Conservation (phyloP, 2,888 invertebrate genomes). For the Limenitis arthemis region DNA sequence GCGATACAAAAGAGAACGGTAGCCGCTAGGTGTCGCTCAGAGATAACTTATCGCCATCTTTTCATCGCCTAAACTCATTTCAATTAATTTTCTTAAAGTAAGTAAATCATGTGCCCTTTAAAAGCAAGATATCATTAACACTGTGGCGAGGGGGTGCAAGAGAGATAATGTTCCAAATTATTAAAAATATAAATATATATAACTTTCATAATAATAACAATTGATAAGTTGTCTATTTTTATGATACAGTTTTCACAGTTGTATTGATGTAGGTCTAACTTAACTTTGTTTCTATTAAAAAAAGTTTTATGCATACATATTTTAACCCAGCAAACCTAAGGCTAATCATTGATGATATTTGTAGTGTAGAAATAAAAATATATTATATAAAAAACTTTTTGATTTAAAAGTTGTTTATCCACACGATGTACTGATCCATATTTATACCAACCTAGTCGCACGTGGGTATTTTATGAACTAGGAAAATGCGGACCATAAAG, state of each 20-base stretch:
- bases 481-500: conserved; percentile 45
- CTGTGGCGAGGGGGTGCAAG: conserved; percentile 35
- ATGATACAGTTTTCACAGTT: no score
- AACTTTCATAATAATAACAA: no score
- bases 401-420: not conserved
- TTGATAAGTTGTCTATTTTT: no score
- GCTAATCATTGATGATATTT: no score
- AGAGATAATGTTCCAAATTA: conserved; percentile 2
- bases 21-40: no score
- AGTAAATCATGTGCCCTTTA: conserved; percentile 70
- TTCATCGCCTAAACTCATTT: conserved; percentile 72
- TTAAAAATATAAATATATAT: not conserved
- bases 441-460: conserved; percentile 27
- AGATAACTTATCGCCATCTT: conserved; percentile 62
- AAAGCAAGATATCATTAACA: conserved; percentile 71
- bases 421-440: conserved; percentile 27
- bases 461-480: conserved; percentile 23
- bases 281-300: no score
- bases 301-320: no score
- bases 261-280: no score
- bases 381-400: not conserved
- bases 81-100: conserved; percentile 70
- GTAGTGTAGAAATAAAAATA: not conserved
- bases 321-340: no score
- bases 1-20: no score